Percentiles rank a stretch among this genome's conserved stretches.
Conservation (phyloP, 2,888 invertebrate genomes). For the Rhingia rostrata region DNA sequence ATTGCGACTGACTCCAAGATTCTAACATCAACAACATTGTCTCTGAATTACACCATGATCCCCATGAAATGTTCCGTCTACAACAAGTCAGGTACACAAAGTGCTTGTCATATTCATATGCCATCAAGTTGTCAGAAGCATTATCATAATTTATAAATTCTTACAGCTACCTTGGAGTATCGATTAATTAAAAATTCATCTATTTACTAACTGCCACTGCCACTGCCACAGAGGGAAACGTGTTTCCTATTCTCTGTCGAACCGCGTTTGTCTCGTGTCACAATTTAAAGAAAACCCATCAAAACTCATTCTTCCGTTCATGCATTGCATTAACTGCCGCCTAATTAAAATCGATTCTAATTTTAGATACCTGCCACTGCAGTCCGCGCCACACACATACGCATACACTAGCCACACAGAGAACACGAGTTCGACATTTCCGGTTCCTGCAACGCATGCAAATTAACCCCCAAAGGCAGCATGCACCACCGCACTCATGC, state of each 20-base stretch:
- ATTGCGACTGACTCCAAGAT: too few species aligned
- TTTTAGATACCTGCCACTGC: slow-evolving; percentile 61
- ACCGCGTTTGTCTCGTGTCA: slow-evolving; percentile 58
- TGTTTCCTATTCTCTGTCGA: slow-evolving; percentile 35
- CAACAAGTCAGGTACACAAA: too few species aligned
- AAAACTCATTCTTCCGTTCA: slow-evolving; percentile 43
- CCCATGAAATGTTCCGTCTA: too few species aligned
- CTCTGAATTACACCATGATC: too few species aligned
- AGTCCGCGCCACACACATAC: slow-evolving; percentile 34
- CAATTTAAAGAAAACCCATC: slow-evolving; percentile 53
- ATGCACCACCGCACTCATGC: not conserved
- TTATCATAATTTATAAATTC: not conserved
- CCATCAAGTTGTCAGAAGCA: too few species aligned
- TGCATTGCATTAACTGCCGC: slow-evolving; percentile 29
- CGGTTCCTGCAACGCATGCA: slow-evolving; percentile 70
- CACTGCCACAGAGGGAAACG: slow-evolving; percentile 33
- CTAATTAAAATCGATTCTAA: slow-evolving; percentile 71
- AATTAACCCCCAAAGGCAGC: slow-evolving; percentile 43
- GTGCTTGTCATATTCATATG: too few species aligned
- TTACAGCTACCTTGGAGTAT: slow-evolving; percentile 5
- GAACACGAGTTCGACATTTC: slow-evolving; percentile 72
- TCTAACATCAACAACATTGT: too few species aligned
- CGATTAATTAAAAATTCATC: slow-evolving; percentile 53
- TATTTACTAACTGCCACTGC: slow-evolving; percentile 6
- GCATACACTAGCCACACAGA: slow-evolving; percentile 1